Conservation (phyloP, 2,888 invertebrate genomes). For the Leptinotarsa peninsularis region DNA sequence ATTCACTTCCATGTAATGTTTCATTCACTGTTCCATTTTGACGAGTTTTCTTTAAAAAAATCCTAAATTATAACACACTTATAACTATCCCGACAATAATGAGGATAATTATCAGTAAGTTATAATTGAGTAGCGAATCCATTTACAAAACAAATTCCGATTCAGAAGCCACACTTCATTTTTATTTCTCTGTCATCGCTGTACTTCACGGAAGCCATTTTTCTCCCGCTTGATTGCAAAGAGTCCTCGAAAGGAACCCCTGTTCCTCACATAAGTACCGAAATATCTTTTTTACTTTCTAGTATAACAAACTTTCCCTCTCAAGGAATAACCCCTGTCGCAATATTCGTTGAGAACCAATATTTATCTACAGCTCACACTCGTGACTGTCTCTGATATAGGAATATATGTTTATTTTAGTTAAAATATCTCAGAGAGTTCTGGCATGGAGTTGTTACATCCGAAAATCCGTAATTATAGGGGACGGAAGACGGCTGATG, state of each 20-base stretch:
- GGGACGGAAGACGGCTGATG: slow-evolving; percentile 26
- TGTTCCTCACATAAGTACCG: slow-evolving; percentile 1
- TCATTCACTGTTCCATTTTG: too few species aligned
- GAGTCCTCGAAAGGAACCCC: background rate
- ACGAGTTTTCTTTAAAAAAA: too few species aligned
- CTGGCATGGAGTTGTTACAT: slow-evolving; percentile 35
- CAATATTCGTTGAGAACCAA: slow-evolving; percentile 59
- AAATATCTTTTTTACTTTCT: slow-evolving; percentile 45
- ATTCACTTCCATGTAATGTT: too few species aligned
- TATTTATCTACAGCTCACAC: slow-evolving; percentile 60
- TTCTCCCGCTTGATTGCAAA: slow-evolving; percentile 4
- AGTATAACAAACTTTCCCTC: slow-evolving; percentile 38
- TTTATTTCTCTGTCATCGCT: background rate
- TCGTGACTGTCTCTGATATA: slow-evolving; percentile 55
- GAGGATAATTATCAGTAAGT: too few species aligned
- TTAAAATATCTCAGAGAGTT: slow-evolving; percentile 48
- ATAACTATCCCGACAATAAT: too few species aligned
- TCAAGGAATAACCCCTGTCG: slow-evolving; percentile 53
- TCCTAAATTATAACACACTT: too few species aligned
- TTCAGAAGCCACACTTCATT: background rate
- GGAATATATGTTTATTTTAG: slow-evolving; percentile 54
- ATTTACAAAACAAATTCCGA: background rate
- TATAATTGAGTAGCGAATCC: background rate
- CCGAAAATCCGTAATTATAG: slow-evolving; percentile 31
- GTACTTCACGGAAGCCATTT: background rate